Base-by-base conservation (phyloP, 2,888 invertebrate species). In the Noctua janthe region DNA sequence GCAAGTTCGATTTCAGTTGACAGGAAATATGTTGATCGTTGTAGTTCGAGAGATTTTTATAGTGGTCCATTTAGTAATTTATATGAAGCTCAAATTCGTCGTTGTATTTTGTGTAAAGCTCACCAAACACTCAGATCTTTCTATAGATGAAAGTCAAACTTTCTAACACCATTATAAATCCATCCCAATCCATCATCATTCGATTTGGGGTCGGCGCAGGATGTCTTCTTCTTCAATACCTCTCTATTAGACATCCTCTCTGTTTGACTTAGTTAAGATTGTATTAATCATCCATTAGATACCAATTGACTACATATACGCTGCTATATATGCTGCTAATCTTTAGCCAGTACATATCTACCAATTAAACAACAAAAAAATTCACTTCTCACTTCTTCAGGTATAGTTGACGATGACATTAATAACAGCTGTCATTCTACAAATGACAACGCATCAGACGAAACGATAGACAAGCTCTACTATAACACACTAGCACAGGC, bases 1-100 rank as follows among this genome's bases (percentile, higher is more conserved):
- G 64, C 74, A 20, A 74, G 35, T 78, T 82, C 73, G 82, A 84
- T 89, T 83, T 70, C 56, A 81, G 11, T 66, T 59, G 59, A 77
- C 79, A 72, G 23, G 29, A 39, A 6, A 49, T 35, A 67, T 66
- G 39, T 15, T 83, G 67, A 80, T 74, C 71, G 81, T 85, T 59
- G 29, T 70, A 71, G 17, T 71, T 54, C 43, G 47, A 76, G 66
- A 56, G 13, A 74, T 23, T 66, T 76, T 43, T 73, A 3, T 7
- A 5, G 35, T 39, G 51, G 43, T n/a, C 47, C 23, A 64, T 73
- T 56, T 39, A 69, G 39, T 59, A 0, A 66, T 67, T 72, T 62
- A 74, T 74, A 35, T 62, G 29, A 13, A 43, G 39, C 23, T 13
- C 54, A 2, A 4, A 81, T n/a, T 51, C 59, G 43, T 2, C 23